A percentile compares a stretch with the other conserved stretches of the same genome.
These are phyloP conservation scores for Babylonia areolata DNA, from an alignment of 1,140 invertebrate species.

Conservation along the genomic window DNA sequence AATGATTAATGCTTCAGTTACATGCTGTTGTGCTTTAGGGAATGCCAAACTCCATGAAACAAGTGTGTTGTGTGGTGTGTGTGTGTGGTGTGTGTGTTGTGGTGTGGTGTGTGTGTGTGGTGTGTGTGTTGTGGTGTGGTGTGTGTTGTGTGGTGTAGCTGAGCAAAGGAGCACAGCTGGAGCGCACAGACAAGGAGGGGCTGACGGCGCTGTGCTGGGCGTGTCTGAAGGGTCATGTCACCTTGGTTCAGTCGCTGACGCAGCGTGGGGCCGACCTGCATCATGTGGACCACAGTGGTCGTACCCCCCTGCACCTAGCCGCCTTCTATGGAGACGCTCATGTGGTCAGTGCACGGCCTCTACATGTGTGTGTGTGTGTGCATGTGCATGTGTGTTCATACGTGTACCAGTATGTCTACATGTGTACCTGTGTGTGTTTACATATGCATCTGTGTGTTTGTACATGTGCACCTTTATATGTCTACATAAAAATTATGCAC, in stretches of 20 bases:
- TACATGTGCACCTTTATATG: too few species aligned
- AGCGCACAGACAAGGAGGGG: constrained; percentile 89
- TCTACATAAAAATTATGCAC: too few species aligned
- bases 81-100: too few species aligned
- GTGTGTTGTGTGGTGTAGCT: constrained; percentile 23
- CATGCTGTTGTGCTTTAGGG: too few species aligned
- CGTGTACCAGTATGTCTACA: too few species aligned
- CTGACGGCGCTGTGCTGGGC: constrained; percentile 93
- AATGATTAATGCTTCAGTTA: too few species aligned
- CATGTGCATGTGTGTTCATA: too few species aligned
- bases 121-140: not conserved
- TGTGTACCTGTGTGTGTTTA: too few species aligned
- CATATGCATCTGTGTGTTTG: too few species aligned
- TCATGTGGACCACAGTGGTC: constrained; percentile 87
- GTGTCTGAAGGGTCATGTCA: constrained; percentile 88
- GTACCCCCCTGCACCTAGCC: constrained; percentile 92
- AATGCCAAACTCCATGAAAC: too few species aligned
- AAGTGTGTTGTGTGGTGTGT: too few species aligned
- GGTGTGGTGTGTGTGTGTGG: too few species aligned
- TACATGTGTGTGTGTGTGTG: not conserved
- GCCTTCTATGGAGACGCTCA: constrained; percentile 86
- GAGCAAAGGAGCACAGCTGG: constrained; percentile 83
- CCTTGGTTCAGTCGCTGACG: constrained; percentile 86
- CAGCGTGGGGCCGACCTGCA: constrained; percentile 88
- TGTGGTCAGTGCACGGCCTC: constrained; percentile 71